Base-by-base conservation (phyloP, 2,888 invertebrate species). In the Anthophora plumipes region DNA sequence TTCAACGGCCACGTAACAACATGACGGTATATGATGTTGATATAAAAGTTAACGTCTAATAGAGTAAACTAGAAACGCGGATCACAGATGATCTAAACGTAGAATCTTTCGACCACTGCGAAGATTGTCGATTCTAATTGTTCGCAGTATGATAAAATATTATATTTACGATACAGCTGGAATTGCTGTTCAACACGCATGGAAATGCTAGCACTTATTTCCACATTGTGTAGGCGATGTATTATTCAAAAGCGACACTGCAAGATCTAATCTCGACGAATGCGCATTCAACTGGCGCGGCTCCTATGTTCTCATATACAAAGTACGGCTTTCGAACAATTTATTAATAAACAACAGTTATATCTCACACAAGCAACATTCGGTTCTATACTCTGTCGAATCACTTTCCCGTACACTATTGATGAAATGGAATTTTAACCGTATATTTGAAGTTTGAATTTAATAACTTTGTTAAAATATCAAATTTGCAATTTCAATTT, bases 221-320 rank as follows among this genome's bases (percentile, higher is more conserved):
- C 66, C 60, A 70, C 60, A 46, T 22, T 39, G 39, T 39, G 39
- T 11, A n/a, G 66, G 25, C 54, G 31, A 75, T 79, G 76, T 76
- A 71, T 76, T 76, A 79, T 76, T 76, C 76, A 79, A 31, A 54
- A 46, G 54, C 55, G 76, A 71, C 70, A 61, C 76, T 61, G 37
- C 46, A 12, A 71, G 70, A 79, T 76, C 60, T 69, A 55, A 79
- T 70, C 70, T 67, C 50, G 60, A 41, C 20, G 75, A 69, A 54
- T 74, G 63, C 52, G 66, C 73, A 43, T 22, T 31, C 63, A 57
- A 60, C 57, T 22, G 43, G 22, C 52, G 37, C 48, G 61, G 54
- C 41, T 54, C 22, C 31, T 12, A 20, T 39, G 31, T 14, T 39
- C n/a, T n/a, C n/a, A n/a, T n/a, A 9, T 67, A 5, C 37, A 46